Conservation (phyloP, 2,113 vertebrate species). For the Sylvia atricapilla region DNA sequence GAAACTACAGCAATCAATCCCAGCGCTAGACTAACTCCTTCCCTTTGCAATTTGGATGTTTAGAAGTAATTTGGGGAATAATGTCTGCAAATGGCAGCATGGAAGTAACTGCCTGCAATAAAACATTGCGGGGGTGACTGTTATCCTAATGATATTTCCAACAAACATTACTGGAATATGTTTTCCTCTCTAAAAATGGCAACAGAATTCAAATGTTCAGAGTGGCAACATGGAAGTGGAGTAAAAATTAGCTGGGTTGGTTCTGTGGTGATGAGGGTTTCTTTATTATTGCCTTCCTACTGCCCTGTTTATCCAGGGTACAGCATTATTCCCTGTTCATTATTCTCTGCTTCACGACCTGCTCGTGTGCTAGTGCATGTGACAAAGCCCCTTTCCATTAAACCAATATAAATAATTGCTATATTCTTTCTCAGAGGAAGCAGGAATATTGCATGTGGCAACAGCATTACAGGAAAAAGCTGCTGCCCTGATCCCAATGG, state of each 20-base stretch:
- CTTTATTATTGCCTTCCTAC: background rate
- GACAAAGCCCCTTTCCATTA: background rate
- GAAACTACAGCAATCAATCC: slow-evolving; percentile 26
- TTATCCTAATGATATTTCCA: slow-evolving; percentile 27
- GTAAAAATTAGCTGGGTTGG: background rate
- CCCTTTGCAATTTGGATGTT: background rate
- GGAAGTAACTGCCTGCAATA: slow-evolving; percentile 43
- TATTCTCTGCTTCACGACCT: background rate
- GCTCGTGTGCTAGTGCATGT: background rate
- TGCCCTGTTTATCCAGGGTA: background rate
- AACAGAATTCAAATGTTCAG: background rate
- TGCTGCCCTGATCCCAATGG: background rate
- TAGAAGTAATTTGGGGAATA: slow-evolving; percentile 45
- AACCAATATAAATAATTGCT: slow-evolving; percentile 36
- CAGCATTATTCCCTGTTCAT: background rate
- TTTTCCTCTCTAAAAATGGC: slow-evolving; percentile 36
- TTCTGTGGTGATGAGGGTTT: background rate
- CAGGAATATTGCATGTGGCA: background rate
- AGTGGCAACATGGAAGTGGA: background rate
- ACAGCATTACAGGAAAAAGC: background rate
- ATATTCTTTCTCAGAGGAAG: background rate
- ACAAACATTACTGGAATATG: slow-evolving; percentile 14
- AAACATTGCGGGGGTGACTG: slow-evolving; percentile 45
- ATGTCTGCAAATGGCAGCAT: background rate
- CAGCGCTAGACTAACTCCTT: background rate